Conservation (phyloP, 2,797 vertebrate genomes). For the Parauchenoglanis punctatus region DNA sequence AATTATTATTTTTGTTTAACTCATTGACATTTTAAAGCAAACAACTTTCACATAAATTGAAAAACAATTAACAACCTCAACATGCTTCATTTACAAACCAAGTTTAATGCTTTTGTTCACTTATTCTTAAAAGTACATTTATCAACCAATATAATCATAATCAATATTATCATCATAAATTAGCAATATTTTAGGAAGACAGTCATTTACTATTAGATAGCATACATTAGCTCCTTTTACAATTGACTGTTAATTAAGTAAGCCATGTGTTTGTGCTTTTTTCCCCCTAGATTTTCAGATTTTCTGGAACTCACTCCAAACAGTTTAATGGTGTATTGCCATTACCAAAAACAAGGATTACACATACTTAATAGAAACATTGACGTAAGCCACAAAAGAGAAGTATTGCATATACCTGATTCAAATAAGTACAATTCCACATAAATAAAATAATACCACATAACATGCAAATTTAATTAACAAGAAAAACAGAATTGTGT, state of each 20-base stretch:
- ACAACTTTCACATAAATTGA: too few species aligned
- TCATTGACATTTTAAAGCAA: not conserved
- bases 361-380: too few species aligned
- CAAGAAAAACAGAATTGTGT: too few species aligned
- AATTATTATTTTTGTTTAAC: not conserved
- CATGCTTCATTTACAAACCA: too few species aligned
- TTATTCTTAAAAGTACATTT: not conserved
- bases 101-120: not conserved
- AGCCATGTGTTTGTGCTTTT: not conserved
- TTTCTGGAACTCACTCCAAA: not conserved
- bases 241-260: not conserved
- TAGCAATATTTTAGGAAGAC: not conserved
- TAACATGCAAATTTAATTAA: too few species aligned
- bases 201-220: not conserved
- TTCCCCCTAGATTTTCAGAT: not conserved
- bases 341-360: not conserved
- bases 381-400: too few species aligned
- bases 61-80: not conserved
- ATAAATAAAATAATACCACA: too few species aligned
- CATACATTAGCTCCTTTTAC: not conserved
- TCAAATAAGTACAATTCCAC: too few species aligned
- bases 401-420: too few species aligned
- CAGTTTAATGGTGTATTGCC: not conserved
- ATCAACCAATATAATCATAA: not conserved
- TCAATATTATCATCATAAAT: not conserved